Conservation (phyloP, 2,888 invertebrate genomes). For the Hydropsyche betteni region DNA sequence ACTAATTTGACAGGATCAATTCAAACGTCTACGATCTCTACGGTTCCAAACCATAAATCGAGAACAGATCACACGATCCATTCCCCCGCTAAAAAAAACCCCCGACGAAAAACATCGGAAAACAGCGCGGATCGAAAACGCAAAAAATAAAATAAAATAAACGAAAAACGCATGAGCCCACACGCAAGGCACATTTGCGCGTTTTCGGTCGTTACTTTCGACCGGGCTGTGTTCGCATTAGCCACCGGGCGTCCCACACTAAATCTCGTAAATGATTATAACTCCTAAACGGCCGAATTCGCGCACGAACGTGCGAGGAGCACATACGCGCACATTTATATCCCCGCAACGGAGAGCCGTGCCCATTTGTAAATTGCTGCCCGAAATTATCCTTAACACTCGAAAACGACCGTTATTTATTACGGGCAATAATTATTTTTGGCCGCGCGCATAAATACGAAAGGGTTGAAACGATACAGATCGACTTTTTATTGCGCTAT, state of each 20-base stretch:
- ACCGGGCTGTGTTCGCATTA: constrained; percentile 17
- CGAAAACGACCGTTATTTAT: constrained; percentile 41
- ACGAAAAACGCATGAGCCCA: no score
- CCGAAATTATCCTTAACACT: constrained; percentile 36
- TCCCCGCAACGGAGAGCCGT: neutral
- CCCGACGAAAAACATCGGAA: no score
- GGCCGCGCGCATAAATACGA: constrained; percentile 12
- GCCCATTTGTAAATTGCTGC: constrained; percentile 46
- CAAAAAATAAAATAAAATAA: no score
- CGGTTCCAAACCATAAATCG: no score
- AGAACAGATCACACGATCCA: no score
- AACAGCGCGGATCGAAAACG: no score
- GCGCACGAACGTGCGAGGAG: neutral
- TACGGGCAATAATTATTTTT: constrained; percentile 39
- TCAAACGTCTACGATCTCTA: no score
- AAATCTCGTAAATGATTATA: constrained; percentile 48
- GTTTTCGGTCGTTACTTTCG: no score
- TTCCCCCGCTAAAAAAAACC: no score
- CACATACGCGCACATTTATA: constrained; percentile 1
- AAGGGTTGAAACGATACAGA: constrained; percentile 23
- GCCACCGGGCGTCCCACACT: constrained; percentile 43
- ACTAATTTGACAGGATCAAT: no score
- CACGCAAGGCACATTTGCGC: no score
- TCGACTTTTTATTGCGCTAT: constrained; percentile 14
- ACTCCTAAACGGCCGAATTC: constrained; percentile 39